Evolutionary conservation across 1,140 invertebrate species (phyloP), one percentile per base, ranked within the genome.

Genomic region (Macrostomum lignano): DNA sequence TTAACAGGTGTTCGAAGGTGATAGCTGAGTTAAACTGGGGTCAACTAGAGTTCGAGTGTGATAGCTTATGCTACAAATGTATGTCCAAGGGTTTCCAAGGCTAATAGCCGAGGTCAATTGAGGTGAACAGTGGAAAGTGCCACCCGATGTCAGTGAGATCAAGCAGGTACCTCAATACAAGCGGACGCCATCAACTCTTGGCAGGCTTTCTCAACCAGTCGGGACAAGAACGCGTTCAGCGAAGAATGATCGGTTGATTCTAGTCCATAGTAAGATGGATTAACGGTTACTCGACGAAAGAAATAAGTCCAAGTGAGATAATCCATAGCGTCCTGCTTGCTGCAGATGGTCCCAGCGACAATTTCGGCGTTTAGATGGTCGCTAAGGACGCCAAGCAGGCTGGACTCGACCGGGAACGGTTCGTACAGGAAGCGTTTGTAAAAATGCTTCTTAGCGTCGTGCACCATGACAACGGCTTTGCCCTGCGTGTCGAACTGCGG

Each of bases 231-330:
- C 25, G 45, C 46, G 42, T 64, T 82, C 7, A 88, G 62, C 30
- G 68, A 61, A 29, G 67, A 58, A 13, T 69, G 65, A 31, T 79
- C 71, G 22, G 72, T 56, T 29, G 66, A 21, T 25, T 39, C 32
- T n/a, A 41, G 30, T 23, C 35, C 19, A 29, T 41, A 40, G 22
- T 30, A 39, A 22, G 46, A 53, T 1, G 91, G 91, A 64, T 98
- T 98, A 46, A 77, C 73, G 14, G 93, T 55, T 3, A 94, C 57
- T 37, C 86, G 62, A 40, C 82, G 60, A 60, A 91, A 96, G 57
- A 94, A 88, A 49, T 91, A 98, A 0, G 91, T 98, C 75, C 81
- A 94, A 0, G 86, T 88, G 19, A 98, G 62, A 58, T 96, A 98
- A 51, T 96, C 82, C 28, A 96, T 60, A 11, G 84, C 73, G 38